Conservation (phyloP, 2,113 vertebrate species). For the Perca flavescens region DNA sequence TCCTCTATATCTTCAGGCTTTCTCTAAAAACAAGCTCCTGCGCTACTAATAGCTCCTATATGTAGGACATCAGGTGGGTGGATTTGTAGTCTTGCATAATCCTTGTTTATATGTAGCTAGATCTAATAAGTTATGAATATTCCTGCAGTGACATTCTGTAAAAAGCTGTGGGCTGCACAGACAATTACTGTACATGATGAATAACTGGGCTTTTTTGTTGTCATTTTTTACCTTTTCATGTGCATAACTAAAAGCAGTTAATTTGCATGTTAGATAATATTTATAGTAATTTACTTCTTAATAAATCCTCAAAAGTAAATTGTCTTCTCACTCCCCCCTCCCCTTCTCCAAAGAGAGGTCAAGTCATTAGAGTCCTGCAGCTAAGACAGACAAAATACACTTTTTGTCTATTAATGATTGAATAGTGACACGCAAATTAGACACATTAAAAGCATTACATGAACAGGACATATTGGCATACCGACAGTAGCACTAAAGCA, state of each 20-base stretch:
- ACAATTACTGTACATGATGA: constrained; percentile 36
- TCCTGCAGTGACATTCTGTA: constrained; percentile 31
- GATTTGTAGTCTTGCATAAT: constrained; percentile 43
- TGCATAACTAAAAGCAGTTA: background rate
- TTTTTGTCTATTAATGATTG: background rate
- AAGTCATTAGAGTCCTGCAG: background rate
- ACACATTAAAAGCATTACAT: constrained; percentile 9
- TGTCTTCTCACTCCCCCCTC: background rate
- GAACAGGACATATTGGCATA: background rate
- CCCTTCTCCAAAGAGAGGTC: background rate
- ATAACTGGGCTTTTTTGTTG: too few relatives aligned
- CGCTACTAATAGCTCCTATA: constrained; percentile 54
- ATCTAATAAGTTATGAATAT: constrained; percentile 49
- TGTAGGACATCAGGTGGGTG: constrained; percentile 65
- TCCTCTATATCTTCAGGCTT: constrained; percentile 30
- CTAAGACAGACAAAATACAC: background rate
- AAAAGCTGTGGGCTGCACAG: constrained; percentile 32
- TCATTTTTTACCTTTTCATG: too few relatives aligned
- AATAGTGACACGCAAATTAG: background rate
- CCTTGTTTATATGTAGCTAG: constrained; percentile 36
- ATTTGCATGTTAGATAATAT: background rate
- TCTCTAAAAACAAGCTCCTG: constrained; percentile 35
- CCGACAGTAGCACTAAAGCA: background rate
- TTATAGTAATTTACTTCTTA: background rate
- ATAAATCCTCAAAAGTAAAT: background rate